Percentiles rank a stretch among this genome's conserved stretches.
Evolutionary conservation across 1,140 invertebrate genomes (phyloP).

Genomic region (Riptortus pedestris): DNA sequence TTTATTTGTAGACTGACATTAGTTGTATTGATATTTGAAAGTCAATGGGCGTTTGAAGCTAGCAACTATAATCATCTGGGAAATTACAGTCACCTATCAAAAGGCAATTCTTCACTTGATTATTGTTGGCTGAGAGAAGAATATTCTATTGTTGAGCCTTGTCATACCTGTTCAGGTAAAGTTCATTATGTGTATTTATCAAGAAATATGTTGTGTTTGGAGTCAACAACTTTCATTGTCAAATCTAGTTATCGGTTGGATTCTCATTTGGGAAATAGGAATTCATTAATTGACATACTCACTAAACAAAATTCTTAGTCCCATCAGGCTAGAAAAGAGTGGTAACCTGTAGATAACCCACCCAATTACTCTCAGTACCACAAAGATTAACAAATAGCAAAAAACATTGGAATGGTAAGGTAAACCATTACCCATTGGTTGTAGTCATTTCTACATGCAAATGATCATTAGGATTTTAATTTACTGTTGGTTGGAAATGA

Average conservation of each 20-base stretch:
- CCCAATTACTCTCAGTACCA: too few relatives aligned
- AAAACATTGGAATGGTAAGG: too few relatives aligned
- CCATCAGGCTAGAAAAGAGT: too few relatives aligned
- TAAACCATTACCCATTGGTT: too few relatives aligned
- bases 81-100: constrained; percentile 50
- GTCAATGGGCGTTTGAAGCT: constrained; percentile 51
- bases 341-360: too few relatives aligned
- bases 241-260: constrained; percentile 14
- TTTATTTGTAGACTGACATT: constrained; percentile 52
- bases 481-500: too few relatives aligned
- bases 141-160: constrained; percentile 57
- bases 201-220: neutral
- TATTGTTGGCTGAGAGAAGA: constrained; percentile 55
- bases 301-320: too few relatives aligned
- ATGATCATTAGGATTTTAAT: too few relatives aligned
- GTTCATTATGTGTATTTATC: neutral
- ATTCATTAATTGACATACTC: neutral
- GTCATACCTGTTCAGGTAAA: constrained; percentile 63
- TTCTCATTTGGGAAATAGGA: too few relatives aligned
- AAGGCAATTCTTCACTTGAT: constrained; percentile 49
- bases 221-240: constrained; percentile 23
- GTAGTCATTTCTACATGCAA: too few relatives aligned
- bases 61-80: constrained; percentile 41
- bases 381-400: too few relatives aligned
- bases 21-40: constrained; percentile 65